phyloP scores from a whole-genome alignment of 1,140 invertebrate species.

The Ceratitis capitata region DNA sequence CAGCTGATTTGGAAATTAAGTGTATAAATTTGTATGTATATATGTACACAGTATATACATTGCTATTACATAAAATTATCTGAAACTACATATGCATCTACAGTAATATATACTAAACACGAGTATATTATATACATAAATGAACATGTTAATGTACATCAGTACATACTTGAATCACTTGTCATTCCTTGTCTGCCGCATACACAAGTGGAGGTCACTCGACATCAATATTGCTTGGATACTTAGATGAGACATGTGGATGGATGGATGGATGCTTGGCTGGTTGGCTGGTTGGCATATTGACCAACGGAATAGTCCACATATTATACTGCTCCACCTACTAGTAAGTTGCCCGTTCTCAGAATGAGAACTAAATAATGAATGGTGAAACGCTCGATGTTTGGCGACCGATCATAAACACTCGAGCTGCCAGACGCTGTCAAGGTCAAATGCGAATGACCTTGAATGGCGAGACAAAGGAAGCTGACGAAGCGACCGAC shows the following conservation, averaged over 20 bases:
- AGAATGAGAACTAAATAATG: too few species aligned
- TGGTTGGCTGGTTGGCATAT: neutral
- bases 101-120: neutral
- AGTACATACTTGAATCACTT: neutral
- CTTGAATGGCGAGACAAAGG: neutral
- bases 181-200: too few species aligned
- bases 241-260: too few species aligned
- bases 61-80: too few species aligned
- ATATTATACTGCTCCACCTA: neutral
- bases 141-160: neutral
- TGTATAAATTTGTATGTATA: neutral
- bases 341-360: neutral
- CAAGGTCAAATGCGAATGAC: slow-evolving; percentile 3
- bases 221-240: neutral
- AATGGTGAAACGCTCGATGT: neutral
- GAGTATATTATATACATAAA: neutral
- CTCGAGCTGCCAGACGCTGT: neutral
- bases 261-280: neutral
- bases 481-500: neutral
- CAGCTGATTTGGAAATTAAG: slow-evolving; percentile 17
- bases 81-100: neutral
- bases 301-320: neutral
- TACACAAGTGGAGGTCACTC: neutral
- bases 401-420: neutral
- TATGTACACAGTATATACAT: neutral